Base-by-base conservation (phyloP, 2,888 invertebrate genomes). In the Lacanobia wlatinum region DNA sequence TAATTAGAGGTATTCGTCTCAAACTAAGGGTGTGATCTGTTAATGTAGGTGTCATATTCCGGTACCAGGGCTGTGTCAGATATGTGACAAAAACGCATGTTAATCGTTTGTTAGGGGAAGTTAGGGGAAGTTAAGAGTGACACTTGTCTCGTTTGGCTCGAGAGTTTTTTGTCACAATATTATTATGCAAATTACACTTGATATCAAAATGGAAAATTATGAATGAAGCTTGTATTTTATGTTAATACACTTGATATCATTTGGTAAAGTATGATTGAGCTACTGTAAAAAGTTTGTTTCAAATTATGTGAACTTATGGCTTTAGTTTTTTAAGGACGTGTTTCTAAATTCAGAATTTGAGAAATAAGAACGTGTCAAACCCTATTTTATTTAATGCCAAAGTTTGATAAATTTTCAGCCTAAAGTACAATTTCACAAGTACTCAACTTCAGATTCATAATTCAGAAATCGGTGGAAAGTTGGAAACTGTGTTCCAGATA, bases 21-120 rank as follows among this genome's bases (percentile, higher is more conserved):
- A 64, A 66, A 77, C 61, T 84, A 55, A 66, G 63, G 52, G 38
- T 40, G 38, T 50, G 34, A 66, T 63, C 56, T 58, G 69, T 63
- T 63, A 82, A 76, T 70, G 18, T 82, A 23, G 64, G 84, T 73
- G 82, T 82, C 73, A 73, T 63, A 73, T 77, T 62, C 82, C 43
- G 72, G 28, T 46, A 21, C 16, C 63, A 52, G n/a, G 67, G 62
- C 50, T 62, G 56, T 38, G 79, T 78, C 48, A 56, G 38, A 52
- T 28, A 58, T 59, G 59, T 55, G 52, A 56, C 65, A 80, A 80
- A 83, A 83, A 83, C 16, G 18, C n/a, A 60, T 67, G 75, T 80
- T 74, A 74, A 70, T 83, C 59, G 28, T 60, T 78, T 56, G 38
- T 50, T 21, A 59, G 61, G 73, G 79, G 53, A 62, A 21, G 23